Conservation (phyloP, 2,888 invertebrate species). For the Labia minor region DNA sequence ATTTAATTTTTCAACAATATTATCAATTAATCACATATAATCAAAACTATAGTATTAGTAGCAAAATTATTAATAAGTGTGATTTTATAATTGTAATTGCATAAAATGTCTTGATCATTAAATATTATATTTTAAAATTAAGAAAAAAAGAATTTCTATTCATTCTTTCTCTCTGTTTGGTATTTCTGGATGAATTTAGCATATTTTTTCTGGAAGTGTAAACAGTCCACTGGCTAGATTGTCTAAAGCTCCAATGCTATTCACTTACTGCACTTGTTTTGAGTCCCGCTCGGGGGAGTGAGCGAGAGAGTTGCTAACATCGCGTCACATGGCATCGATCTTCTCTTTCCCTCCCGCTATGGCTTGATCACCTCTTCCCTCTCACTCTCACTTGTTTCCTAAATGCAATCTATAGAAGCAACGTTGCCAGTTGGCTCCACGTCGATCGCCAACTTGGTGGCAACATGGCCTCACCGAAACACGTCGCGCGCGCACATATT, state of each 20-base stretch:
- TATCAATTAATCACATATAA: too few relatives aligned
- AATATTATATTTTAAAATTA: too few relatives aligned
- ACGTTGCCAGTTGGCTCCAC: not conserved
- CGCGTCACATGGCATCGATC: constrained; percentile 7
- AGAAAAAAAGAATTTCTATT: too few relatives aligned
- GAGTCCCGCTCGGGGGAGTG: not conserved
- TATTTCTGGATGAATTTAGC: too few relatives aligned
- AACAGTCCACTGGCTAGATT: too few relatives aligned
- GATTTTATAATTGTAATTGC: too few relatives aligned
- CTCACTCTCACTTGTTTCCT: constrained; percentile 13
- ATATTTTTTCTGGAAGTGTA: too few relatives aligned
- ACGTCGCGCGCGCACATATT: constrained; percentile 1
- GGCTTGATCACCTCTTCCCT: not conserved
- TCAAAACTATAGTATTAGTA: too few relatives aligned
- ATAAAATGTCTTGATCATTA: too few relatives aligned
- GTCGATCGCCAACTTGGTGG: not conserved
- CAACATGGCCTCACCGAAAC: not conserved
- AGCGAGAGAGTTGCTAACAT: not conserved
- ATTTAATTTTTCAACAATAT: too few relatives aligned
- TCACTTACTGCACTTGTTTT: not conserved
- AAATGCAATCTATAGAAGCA: not conserved
- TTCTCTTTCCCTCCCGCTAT: not conserved
- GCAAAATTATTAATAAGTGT: too few relatives aligned
- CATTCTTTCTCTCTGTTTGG: too few relatives aligned
- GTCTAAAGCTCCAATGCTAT: not conserved